A percentile compares a stretch with the other conserved stretches of the same genome.
Evolutionary conservation across 2,113 vertebrate genomes (phyloP).

Genomic region (Grantiella picta): DNA sequence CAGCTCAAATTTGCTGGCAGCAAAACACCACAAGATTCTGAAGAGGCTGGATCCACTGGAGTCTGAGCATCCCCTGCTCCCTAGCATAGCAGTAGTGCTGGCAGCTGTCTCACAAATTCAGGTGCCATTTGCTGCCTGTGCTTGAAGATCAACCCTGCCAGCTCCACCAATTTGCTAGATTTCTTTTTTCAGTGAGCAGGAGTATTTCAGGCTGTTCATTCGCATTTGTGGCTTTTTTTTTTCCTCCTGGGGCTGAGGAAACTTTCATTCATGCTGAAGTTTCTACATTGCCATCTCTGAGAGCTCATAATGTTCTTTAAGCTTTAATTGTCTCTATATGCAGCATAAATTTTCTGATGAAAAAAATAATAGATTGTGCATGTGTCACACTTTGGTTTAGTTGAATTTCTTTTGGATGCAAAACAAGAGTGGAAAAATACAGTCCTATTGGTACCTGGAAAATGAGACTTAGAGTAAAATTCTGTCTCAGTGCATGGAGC

Average conservation of each 20-base stretch:
- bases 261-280: background rate
- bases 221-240: background rate
- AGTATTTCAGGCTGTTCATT: background rate
- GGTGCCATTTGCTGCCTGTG: background rate
- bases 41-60: background rate
- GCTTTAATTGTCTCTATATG: background rate
- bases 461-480: background rate
- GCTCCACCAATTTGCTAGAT: background rate
- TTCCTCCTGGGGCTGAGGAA: background rate
- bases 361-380: background rate
- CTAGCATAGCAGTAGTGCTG: background rate
- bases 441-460: background rate
- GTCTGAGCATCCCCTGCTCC: background rate
- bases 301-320: background rate
- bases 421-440: background rate
- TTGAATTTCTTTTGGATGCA: background rate
- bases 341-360: background rate
- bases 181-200: background rate
- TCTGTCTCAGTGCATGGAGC: background rate
- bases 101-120: background rate
- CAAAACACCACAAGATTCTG: background rate
- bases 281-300: background rate
- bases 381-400: background rate
- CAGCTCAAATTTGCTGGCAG: background rate
- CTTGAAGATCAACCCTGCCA: background rate